Conservation (phyloP, 2,888 invertebrate species). For the Pardosa pseudoannulata region DNA sequence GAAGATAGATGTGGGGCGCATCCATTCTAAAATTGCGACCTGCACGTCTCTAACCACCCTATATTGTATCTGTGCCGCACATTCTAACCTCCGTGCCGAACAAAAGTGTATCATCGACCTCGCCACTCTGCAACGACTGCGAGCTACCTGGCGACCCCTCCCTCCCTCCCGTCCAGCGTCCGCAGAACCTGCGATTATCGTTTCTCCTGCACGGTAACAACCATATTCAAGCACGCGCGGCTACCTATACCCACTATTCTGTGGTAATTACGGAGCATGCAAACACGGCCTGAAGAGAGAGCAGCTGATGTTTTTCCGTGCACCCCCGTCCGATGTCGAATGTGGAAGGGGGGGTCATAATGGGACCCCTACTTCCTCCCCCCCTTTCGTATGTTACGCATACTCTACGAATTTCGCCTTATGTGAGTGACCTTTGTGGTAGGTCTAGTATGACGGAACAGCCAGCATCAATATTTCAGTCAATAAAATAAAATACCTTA, state of each 20-base stretch:
- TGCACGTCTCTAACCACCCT: too few species aligned
- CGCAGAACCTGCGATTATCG: neutral
- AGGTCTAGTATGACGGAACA: conserved; percentile 11
- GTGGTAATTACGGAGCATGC: conserved; percentile 49
- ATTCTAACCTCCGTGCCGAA: too few species aligned
- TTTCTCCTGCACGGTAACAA: conserved; percentile 26
- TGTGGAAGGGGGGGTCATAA: too few species aligned
- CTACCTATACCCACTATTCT: conserved; percentile 61
- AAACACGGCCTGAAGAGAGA: conserved; percentile 27
- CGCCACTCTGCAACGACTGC: neutral
- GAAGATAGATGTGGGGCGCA: too few species aligned
- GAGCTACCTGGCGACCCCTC: neutral
- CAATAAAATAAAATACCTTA: too few species aligned
- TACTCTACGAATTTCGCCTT: conserved; percentile 2
- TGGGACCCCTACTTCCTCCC: neutral
- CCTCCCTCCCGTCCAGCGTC: neutral
- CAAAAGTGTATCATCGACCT: neutral
- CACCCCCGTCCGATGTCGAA: conserved; percentile 22
- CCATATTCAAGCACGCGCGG: conserved; percentile 42
- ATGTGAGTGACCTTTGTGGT: conserved; percentile 51
- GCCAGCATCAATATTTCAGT: too few species aligned
- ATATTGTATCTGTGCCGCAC: too few species aligned
- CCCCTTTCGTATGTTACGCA: neutral
- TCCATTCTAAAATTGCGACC: too few species aligned
- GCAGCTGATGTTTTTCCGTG: conserved; percentile 63